Base-by-base conservation (phyloP, 2,797 vertebrate species). In the Gobionotothen gibberifrons region DNA sequence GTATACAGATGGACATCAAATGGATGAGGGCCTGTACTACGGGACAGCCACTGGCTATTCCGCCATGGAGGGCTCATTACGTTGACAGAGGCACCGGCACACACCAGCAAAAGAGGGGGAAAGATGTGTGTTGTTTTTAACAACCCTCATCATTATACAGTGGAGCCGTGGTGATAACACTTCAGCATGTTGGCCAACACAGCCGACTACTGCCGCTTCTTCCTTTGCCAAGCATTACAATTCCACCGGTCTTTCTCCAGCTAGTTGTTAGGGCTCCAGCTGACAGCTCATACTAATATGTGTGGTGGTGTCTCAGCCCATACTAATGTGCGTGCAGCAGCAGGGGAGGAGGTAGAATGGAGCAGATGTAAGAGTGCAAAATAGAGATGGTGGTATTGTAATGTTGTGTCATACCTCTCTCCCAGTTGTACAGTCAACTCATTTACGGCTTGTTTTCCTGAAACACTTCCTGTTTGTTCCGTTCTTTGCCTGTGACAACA, bases 281-380 rank as follows among this genome's bases (percentile, higher is more conserved):
- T 90, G 91, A 92, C 87, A 91, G 87, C 84, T 88, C 90, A 75
- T 85, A 82, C 86, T 87, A 91, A 90, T 92, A 69, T 78, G 84
- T 80, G 86, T 57, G 78, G 39, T 46, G 83, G 68, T 73, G 82
- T 85, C 78, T 80, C 89, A 83, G 83, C 78, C 68, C 80, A 87
- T 90, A 85, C 87, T 81, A 91, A 89, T 86, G 78, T 76, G 84
- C 76, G 74, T 72, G 69, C 76, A 79, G 79, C 66, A 82, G 73
- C 70, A 55, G 72, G 75, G 79, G 69, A 76, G 66, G 74, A 75
- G 74, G 75, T 43, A 78, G 79, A 73, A 59, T 72, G 76, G 51
- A 86, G 84, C 69, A 83, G 81, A 90, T 86, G 84, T 86, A 75
- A 75, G 56, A 52, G 59, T 51, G 79, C 58, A 82, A 85, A 88